These are phyloP conservation scores for Epizoanthus stellaris DNA, from an alignment of 92 coral and sea anemone species.

Conservation along the genomic window DNA sequence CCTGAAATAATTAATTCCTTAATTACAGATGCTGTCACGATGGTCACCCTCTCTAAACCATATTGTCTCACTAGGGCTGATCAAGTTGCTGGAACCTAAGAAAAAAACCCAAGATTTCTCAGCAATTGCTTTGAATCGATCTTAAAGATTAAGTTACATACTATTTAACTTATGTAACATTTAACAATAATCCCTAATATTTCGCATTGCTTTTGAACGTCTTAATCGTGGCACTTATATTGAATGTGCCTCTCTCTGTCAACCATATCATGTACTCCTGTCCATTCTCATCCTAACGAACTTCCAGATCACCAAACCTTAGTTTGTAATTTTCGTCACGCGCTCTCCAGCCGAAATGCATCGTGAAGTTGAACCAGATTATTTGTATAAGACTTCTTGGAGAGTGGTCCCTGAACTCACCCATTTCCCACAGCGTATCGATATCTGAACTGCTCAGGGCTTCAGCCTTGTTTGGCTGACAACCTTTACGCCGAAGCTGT, in stretches of 20 bases:
- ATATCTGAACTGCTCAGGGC: neutral
- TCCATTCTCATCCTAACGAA: conserved; percentile 43
- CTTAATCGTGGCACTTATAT: too few species aligned
- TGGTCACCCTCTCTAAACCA: too few species aligned
- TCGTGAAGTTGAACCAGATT: conserved; percentile 5
- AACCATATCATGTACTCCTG: conserved; percentile 48
- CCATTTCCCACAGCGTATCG: conserved; percentile 12
- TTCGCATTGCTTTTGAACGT: too few species aligned
- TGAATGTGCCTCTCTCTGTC: conserved; percentile 37
- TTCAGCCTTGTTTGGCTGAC: neutral
- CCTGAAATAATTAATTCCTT: too few species aligned
- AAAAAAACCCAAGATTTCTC: too few species aligned
- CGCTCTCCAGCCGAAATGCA: conserved; percentile 12
- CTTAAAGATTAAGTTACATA: too few species aligned
- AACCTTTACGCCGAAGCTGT: neutral
- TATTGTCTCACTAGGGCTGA: too few species aligned
- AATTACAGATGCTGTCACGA: too few species aligned
- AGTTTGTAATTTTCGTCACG: conserved; percentile 6
- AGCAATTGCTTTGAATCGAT: too few species aligned
- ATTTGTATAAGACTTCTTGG: neutral
- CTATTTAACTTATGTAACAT: too few species aligned
- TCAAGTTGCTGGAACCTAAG: too few species aligned
- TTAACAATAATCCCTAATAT: too few species aligned
- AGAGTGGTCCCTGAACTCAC: conserved; percentile 4
- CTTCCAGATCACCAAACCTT: conserved; percentile 33